Percentiles rank a stretch among this genome's conserved stretches.
Evolutionary conservation across 2,888 invertebrate species (phyloP).

Genomic region (Pterostichus madidus): DNA sequence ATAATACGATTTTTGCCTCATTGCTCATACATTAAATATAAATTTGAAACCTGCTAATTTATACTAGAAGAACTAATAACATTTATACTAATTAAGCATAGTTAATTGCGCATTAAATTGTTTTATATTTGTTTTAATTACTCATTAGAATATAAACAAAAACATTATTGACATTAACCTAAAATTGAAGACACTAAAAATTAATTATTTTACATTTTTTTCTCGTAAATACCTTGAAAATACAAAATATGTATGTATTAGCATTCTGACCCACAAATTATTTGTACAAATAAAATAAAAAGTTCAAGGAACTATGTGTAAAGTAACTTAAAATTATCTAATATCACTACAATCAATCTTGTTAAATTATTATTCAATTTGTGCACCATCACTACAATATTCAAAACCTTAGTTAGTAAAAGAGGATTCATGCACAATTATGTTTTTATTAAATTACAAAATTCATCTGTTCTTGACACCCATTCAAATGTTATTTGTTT

Average conservation of each 20-base stretch:
- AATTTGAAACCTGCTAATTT: not conserved
- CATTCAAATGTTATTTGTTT: conserved; percentile 61
- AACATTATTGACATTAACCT: not conserved
- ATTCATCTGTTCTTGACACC: conserved; percentile 58
- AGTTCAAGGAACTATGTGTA: conserved; percentile 45
- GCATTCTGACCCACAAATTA: conserved; percentile 18
- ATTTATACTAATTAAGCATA: conserved; percentile 30
- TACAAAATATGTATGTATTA: not conserved
- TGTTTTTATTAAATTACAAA: conserved; percentile 64
- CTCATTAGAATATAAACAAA: conserved; percentile 1
- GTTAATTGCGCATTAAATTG: conserved; percentile 13
- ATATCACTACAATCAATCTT: conserved; percentile 31
- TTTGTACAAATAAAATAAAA: not conserved
- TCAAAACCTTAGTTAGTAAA: conserved; percentile 13
- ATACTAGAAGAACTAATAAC: not conserved
- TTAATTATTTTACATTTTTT: too few species aligned
- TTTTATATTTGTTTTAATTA: conserved; percentile 26
- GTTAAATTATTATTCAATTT: conserved; percentile 12
- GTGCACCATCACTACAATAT: conserved; percentile 17
- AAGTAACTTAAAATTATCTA: conserved; percentile 16
- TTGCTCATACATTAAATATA: conserved; percentile 31
- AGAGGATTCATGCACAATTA: conserved; percentile 61
- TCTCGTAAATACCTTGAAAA: conserved; percentile 15
- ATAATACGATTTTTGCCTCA: conserved; percentile 32
- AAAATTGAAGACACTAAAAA: not conserved